phyloP scores from a whole-genome alignment of 1,140 invertebrate genomes.

The Polypedilum vanderplanki region DNA sequence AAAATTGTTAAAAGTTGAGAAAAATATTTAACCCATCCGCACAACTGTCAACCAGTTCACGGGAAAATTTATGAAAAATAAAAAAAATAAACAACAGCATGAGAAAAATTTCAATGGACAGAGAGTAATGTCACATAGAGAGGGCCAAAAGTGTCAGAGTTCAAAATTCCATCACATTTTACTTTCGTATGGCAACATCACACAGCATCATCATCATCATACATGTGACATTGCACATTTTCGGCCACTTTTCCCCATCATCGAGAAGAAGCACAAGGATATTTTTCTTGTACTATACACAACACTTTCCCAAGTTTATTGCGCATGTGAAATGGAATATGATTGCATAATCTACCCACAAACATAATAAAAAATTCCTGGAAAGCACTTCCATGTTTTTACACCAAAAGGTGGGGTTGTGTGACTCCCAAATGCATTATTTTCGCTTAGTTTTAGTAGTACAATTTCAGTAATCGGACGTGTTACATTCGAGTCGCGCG shows the following conservation, averaged over 20 bases:
- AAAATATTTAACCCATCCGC: neutral
- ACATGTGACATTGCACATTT: conserved; percentile 9
- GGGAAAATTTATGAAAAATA: neutral
- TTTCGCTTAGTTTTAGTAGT: conserved; percentile 18
- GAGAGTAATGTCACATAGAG: too few species aligned
- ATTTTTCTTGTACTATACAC: neutral
- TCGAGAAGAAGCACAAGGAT: neutral
- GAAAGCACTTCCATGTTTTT: neutral
- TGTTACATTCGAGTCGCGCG: conserved; percentile 1
- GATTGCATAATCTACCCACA: conserved; percentile 17
- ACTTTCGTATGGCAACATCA: neutral
- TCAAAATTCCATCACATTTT: conserved; percentile 18
- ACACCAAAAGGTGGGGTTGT: neutral
- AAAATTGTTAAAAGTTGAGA: neutral
- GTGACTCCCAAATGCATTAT: conserved; percentile 16
- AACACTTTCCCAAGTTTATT: neutral
- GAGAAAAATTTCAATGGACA: too few species aligned
- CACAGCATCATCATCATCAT: neutral
- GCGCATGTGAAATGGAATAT: neutral
- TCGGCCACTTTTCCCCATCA: neutral
- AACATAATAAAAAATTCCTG: conserved; percentile 17
- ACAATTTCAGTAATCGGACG: conserved; percentile 11
- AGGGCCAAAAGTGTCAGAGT: neutral
- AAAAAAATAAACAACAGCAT: too few species aligned
- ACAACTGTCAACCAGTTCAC: neutral